A percentile compares a stretch with the other conserved stretches of the same genome.
Evolutionary conservation across 2,797 vertebrate genomes (phyloP).

Genomic region (Tadarida brasiliensis): DNA sequence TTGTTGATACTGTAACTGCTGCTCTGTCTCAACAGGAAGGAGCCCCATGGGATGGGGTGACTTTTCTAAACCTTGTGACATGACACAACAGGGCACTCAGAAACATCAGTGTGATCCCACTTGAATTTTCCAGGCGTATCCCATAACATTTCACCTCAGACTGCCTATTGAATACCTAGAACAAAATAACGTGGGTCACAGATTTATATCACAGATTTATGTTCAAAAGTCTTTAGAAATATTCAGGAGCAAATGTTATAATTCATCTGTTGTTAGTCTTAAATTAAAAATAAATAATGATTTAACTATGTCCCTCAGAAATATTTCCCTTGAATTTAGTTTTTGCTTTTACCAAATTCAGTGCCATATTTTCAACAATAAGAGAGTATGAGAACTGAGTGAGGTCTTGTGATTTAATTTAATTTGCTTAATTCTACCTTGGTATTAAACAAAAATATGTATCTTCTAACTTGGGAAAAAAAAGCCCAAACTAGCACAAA

Average conservation of each 20-base stretch:
- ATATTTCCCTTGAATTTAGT: conserved; percentile 14
- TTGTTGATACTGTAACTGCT: background rate
- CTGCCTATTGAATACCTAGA: conserved; percentile 1
- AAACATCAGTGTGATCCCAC: background rate
- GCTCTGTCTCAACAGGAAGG: background rate
- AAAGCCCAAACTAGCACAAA: background rate
- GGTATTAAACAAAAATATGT: background rate
- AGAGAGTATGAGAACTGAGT: background rate
- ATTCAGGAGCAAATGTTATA: background rate
- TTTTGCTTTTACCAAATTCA: conserved; percentile 14
- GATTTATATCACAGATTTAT: conserved; percentile 24
- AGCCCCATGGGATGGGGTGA: background rate
- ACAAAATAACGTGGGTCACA: background rate
- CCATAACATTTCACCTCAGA: background rate
- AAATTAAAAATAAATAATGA: conserved; percentile 35
- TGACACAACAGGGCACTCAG: background rate
- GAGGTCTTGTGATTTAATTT: conserved; percentile 29
- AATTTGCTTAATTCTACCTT: conserved; percentile 25
- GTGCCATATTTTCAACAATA: background rate
- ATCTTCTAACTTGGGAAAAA: background rate
- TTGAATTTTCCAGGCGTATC: background rate
- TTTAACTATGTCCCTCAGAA: conserved; percentile 32
- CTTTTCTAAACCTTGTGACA: background rate
- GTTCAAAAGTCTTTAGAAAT: conserved; percentile 19
- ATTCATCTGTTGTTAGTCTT: background rate